Evolutionary conservation across 2,888 invertebrate species (phyloP), one percentile per base, ranked within the genome.

Genomic region (Carabus problematicus): DNA sequence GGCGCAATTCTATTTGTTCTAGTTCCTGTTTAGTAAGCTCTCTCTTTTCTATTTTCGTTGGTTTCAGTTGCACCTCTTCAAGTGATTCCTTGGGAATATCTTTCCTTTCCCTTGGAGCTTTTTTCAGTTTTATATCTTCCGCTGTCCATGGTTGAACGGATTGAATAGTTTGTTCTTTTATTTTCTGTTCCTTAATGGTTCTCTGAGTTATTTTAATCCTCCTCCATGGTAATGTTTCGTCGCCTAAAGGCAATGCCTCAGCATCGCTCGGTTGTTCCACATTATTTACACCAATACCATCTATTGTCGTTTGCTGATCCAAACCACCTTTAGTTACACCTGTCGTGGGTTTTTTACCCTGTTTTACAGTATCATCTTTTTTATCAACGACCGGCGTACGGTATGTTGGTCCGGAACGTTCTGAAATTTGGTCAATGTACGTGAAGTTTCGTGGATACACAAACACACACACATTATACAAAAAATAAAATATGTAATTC

Each of bases 131-230:
- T 12, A 88, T 83, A 72, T 86, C 84, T 80, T 91, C 88, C 75
- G 91, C 85, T 2, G 87, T 91, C 88, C 88, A 88, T 8, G 87
- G 85, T 75, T 85, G 82, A 41, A 70, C 71, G 11, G 54, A 54
- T n/a, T 79, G 79, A 1, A 80, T 79, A 61, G 79, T 79, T 1
- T 80, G 79, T 63, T 82, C 81, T 74, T 81, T 81, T 18, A 79
- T 78, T 68, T 77, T 77, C 67, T 81, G 81, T 45, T 82, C 87
- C 77, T 62, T 71, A 71, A 14, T 71, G 64, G 43, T 45, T 39
- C 42, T 43, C 45, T 29, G 8, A 49, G 42, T 39, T 64, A 60
- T 60, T 41, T 62, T 62, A 47, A 42, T 42, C 47, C 55, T 77
- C 73, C 86, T 79, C 87, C 87, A 87, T 16, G 86, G 85, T 72